Evolutionary conservation across 1,140 invertebrate genomes (phyloP), one percentile per base, ranked within the genome.

Genomic region (Caenorhabditis brenneri): DNA sequence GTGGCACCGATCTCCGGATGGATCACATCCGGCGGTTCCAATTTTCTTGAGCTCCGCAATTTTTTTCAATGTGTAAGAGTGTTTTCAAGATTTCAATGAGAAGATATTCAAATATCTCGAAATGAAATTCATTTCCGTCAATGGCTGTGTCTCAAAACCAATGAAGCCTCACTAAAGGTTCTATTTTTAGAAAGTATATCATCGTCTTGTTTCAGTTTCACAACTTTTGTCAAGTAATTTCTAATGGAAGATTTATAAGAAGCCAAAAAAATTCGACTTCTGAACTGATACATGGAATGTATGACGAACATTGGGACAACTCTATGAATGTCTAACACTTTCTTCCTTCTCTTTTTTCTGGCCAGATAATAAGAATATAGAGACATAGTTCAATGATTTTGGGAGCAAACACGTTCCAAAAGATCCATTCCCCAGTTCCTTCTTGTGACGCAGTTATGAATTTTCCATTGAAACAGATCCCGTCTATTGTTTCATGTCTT

Each of bases 1-100:
- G 65, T 74, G 65, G 65, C 65, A 39, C 65, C 36, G 65, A 74
- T 74, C n/a, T 74, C 65, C 65, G 36, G 65, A 42, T 74, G 65
- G 65, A 74, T 74, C 65, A 24, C 36, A 42, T 74, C 36, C 65
- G 33, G 33, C 36, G 36, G n/a, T 74, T 46, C 65, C 65, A 39
- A 42, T 42, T 74, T 74, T 74, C 65, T 12, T 6, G n/a, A 10
- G 36, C 9, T 12, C n/a, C 24, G n/a, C 58, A 16, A 9, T 42
- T 42, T n/a, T 51, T 6, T 51, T n/a, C 48, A 1, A 12, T 4
- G 33, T 65, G 58, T 55, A 27, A 55, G 53, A 55, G 53, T 55
- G 24, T 55, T 55, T 65, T 33, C 29, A 65, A 65, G 19, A 33
- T 65, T 65, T 33, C 29, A 65, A 33, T 36, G 31, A 58, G 29